Percentiles rank a stretch among this genome's conserved stretches.
These are phyloP conservation scores for Pygoscelis antarcticus DNA, from an alignment of 2,113 vertebrate genomes.

Conservation along the genomic window DNA sequence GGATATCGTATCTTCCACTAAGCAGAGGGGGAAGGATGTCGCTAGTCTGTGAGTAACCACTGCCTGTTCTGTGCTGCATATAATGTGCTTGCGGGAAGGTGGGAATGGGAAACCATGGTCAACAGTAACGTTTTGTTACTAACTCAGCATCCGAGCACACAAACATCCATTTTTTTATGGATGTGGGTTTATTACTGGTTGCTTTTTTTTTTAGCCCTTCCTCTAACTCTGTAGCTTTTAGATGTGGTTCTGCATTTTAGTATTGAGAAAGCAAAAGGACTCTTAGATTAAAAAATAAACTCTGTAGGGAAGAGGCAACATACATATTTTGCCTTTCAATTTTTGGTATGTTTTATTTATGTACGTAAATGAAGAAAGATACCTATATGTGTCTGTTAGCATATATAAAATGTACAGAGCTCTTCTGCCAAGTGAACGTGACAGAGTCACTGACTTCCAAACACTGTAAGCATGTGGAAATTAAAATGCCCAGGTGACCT, in stretches of 20 bases:
- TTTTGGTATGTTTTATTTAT: background rate
- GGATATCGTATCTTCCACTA: fast-evolving
- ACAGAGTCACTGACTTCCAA: background rate
- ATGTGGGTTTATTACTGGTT: background rate
- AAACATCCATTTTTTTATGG: background rate
- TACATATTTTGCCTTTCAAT: background rate
- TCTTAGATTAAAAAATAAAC: background rate
- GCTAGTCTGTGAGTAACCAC: background rate
- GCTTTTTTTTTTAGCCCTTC: background rate
- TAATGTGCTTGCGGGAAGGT: background rate
- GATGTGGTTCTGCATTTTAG: background rate
- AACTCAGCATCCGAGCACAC: background rate
- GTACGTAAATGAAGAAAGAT: background rate
- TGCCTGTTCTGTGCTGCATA: background rate
- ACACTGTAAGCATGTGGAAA: background rate
- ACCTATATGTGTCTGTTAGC: background rate
- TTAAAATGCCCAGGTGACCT: background rate
- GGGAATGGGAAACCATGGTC: background rate
- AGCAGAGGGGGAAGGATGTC: fast-evolving
- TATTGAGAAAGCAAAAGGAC: background rate
- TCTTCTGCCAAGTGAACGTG: background rate
- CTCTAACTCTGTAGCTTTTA: background rate
- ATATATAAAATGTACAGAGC: background rate
- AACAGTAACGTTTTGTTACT: background rate
- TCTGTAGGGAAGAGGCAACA: background rate